Evolutionary conservation across 2,113 vertebrate species (phyloP), one percentile per base, ranked within the genome.

Genomic region (Misgurnus mizolepis): DNA sequence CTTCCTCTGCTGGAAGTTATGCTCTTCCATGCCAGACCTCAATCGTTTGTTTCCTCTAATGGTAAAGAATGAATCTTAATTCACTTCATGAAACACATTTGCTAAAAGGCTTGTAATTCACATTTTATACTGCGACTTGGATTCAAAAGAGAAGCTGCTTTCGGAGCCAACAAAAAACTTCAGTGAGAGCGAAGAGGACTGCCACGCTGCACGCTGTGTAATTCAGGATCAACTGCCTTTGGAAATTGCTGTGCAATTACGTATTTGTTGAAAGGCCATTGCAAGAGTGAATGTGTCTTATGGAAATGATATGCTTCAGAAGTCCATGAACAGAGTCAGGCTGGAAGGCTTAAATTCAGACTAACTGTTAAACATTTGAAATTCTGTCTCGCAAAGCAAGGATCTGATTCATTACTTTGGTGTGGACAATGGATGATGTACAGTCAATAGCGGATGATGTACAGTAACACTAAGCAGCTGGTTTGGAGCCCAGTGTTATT

Each of bases 201-300:
- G 80, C 84, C 87, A 76, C 14, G 81, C 85, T 45, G 88, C 86
- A 70, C 84, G 79, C 88, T 89, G 87, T 89, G 86, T 91, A 87
- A 91, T 85, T 70, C 49, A 83, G 89, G 90, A 92, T 91, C 89
- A 90, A 86, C 76, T n/a, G 84, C 81, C 83, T 88, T 87, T 85
- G 85, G 86, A 84, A 84, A 92, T 91, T 78, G 85, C 87, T 91
- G 84, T 73, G 71, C 89, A 88, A 86, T 91, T 92, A 91, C 87
- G 88, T 91, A 90, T 91, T 89, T 88, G 88, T 85, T 89, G 89
- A 91, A 87, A 89, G 88, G 82, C 82, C 45, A 64, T 87, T 88
- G 89, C 86, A 87, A 76, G 85, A 86, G 79, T 49, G 74, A 79
- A 87, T 78, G 74, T 73, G 76, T 83, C 80, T 80, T 83, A 80